A percentile compares a stretch with the other conserved stretches of the same genome.
Conservation (phyloP, 2,113 vertebrate species). For the Brachypteracias leptosomus region DNA sequence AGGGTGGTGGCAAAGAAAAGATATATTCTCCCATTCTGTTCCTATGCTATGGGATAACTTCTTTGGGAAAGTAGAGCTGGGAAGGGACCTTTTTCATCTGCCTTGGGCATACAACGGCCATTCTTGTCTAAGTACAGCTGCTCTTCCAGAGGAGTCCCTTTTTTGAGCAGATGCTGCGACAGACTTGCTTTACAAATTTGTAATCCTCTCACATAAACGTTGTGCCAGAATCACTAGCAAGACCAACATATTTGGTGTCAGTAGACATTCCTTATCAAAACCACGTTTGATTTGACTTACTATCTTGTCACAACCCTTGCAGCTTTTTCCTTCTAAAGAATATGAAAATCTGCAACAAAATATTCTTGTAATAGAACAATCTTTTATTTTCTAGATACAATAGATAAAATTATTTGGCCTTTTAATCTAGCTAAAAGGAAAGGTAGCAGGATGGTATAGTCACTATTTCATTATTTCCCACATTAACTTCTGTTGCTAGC, state of each 20-base stretch:
- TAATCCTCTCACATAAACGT: background rate
- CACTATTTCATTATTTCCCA: background rate
- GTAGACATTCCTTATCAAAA: background rate
- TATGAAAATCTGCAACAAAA: background rate
- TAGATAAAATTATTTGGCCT: background rate
- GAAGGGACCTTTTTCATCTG: background rate
- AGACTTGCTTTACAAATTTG: background rate
- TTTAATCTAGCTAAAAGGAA: background rate
- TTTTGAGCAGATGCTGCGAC: background rate
- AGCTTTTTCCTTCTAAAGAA: background rate
- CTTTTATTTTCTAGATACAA: background rate
- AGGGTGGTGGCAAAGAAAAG: background rate
- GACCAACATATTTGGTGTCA: background rate
- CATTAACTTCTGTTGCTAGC: background rate
- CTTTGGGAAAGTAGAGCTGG: background rate
- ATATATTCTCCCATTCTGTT: background rate
- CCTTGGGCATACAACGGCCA: background rate
- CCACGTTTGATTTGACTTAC: background rate
- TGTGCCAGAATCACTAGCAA: background rate
- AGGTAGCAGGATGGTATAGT: background rate
- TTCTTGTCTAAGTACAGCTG: background rate
- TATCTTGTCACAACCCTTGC: background rate
- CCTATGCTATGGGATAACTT: background rate
- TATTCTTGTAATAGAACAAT: background rate
- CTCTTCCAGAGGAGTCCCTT: background rate